phyloP scores from a whole-genome alignment of 2,797 vertebrate genomes.

The Acipenser transmontanus region DNA sequence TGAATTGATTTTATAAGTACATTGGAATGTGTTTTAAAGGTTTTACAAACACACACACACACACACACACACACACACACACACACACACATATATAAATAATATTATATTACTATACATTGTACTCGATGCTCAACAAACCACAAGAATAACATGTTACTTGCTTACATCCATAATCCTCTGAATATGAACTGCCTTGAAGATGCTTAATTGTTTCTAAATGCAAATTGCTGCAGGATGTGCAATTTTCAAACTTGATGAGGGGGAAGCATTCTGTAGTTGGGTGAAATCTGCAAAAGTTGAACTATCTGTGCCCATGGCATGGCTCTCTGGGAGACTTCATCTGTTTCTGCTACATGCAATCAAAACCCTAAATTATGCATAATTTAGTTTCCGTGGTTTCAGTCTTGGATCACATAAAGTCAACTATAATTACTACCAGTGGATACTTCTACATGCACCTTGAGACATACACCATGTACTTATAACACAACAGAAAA shows the following conservation, averaged over 20 bases:
- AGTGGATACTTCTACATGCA: slow-evolving; percentile 39
- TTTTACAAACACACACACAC: too few relatives aligned
- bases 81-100: too few relatives aligned
- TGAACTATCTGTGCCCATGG: slow-evolving; percentile 46
- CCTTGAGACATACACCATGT: slow-evolving; percentile 30
- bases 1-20: too few relatives aligned
- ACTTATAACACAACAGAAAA: slow-evolving; percentile 35
- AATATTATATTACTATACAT: too few relatives aligned
- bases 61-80: too few relatives aligned
- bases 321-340: slow-evolving; percentile 47
- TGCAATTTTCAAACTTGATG: slow-evolving; percentile 45
- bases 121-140: not conserved
- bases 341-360: slow-evolving; percentile 47
- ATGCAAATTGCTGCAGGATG: slow-evolving; percentile 44
- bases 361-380: slow-evolving; percentile 55
- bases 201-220: slow-evolving; percentile 39
- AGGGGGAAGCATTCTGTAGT: slow-evolving; percentile 39
- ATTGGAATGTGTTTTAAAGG: too few relatives aligned
- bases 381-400: slow-evolving; percentile 54
- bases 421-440: slow-evolving; percentile 52
- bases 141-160: not conserved
- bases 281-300: slow-evolving; percentile 47
- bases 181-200: slow-evolving; percentile 36
- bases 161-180: not conserved
- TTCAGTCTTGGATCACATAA: slow-evolving; percentile 47